Conservation (phyloP, 35 echinoderm and acorn worm genomes). For the Lytechinus variegatus region DNA sequence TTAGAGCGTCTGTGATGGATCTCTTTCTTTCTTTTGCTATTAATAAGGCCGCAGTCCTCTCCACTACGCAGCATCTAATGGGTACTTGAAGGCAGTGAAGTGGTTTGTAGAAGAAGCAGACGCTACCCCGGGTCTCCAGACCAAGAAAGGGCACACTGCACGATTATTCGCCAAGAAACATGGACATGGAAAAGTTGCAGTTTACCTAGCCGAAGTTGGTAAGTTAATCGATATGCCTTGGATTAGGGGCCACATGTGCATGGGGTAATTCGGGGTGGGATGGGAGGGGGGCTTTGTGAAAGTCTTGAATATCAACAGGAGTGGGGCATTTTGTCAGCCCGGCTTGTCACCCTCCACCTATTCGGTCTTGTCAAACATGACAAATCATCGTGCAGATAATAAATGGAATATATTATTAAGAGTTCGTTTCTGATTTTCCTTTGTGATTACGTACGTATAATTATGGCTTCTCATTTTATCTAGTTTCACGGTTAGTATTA, state of each 20-base stretch:
- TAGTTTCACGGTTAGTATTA: too few relatives aligned
- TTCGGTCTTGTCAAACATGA: too few relatives aligned
- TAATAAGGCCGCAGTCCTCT: constrained; percentile 72
- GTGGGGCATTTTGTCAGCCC: not conserved
- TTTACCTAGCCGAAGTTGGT: constrained; percentile 86
- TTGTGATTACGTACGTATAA: too few relatives aligned
- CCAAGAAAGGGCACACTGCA: constrained; percentile 86
- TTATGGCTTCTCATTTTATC: too few relatives aligned
- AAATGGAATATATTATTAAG: too few relatives aligned
- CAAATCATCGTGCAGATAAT: too few relatives aligned
- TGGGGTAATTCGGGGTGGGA: too few relatives aligned
- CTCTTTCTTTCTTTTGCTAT: too few relatives aligned
- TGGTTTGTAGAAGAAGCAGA: constrained; percentile 81
- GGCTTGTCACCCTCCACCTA: not conserved
- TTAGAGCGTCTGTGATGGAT: too few relatives aligned
- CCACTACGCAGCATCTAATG: constrained; percentile 82
- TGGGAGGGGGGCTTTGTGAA: too few relatives aligned
- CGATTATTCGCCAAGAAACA: constrained; percentile 85
- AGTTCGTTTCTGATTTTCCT: too few relatives aligned
- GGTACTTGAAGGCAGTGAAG: constrained; percentile 80
- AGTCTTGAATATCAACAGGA: not conserved
- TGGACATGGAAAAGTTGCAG: constrained; percentile 83
- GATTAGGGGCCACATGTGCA: not conserved
- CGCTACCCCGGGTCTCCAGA: constrained; percentile 66
- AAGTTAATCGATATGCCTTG: not conserved